Conservation (phyloP, 2,797 vertebrate species). For the Poeciliopsis turneri region DNA sequence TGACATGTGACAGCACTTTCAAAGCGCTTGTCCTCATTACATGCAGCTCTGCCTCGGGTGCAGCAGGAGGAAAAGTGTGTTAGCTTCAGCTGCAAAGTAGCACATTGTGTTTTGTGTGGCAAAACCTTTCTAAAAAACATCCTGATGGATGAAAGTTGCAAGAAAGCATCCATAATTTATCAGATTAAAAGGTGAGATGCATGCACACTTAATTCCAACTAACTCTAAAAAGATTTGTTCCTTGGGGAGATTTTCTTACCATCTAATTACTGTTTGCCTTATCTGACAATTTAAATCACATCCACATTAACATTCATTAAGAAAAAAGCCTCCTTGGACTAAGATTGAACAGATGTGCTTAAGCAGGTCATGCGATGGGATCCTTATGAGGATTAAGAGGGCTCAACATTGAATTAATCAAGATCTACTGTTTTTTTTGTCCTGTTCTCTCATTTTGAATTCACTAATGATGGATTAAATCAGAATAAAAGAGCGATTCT, state of each 20-base stretch:
- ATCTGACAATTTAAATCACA: slow-evolving; percentile 21
- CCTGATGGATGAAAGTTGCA: not conserved
- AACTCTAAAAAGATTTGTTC: slow-evolving; percentile 11
- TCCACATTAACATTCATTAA: slow-evolving; percentile 26
- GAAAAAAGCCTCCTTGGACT: slow-evolving; percentile 3
- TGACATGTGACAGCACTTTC: slow-evolving; percentile 20
- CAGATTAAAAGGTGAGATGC: not conserved
- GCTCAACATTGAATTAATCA: slow-evolving; percentile 41
- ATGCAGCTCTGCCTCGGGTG: slow-evolving; percentile 9
- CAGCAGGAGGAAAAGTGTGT: not conserved
- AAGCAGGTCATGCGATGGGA: slow-evolving; percentile 7
- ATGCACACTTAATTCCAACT: not conserved
- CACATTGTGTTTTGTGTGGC: not conserved
- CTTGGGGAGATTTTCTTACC: not conserved
- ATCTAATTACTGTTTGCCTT: slow-evolving; percentile 18
- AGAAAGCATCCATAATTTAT: slow-evolving; percentile 19
- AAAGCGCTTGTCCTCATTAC: slow-evolving; percentile 23
- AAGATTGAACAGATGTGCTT: slow-evolving; percentile 14
- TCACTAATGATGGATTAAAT: not conserved
- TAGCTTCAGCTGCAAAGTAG: not conserved
- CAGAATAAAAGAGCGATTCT: not conserved
- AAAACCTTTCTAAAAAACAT: not conserved
- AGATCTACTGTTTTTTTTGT: slow-evolving; percentile 2
- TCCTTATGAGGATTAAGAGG: slow-evolving; percentile 28
- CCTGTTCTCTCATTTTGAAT: not conserved